Conservation (phyloP, 2,888 invertebrate species). For the Drosophila siamana region DNA sequence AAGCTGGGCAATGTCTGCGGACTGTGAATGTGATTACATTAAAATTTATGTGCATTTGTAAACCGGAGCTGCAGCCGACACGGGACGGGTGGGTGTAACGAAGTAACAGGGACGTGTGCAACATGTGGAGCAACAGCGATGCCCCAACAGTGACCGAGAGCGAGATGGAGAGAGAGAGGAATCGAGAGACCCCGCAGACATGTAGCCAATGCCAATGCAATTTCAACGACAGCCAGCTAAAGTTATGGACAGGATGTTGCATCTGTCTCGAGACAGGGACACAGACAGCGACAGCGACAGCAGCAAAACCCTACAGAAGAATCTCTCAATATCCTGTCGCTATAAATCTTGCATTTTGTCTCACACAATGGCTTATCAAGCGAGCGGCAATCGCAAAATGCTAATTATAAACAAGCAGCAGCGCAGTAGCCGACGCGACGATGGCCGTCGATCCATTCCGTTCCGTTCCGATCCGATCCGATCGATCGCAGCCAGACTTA, state of each 20-base stretch:
- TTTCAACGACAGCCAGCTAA: slow-evolving; percentile 62
- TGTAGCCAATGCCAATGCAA: slow-evolving; percentile 61
- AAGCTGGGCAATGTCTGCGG: slow-evolving; percentile 54
- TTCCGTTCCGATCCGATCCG: not conserved
- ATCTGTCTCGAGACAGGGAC: slow-evolving; percentile 55
- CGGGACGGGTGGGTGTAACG: not conserved
- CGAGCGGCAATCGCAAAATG: slow-evolving; percentile 76
- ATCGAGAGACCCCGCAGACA: slow-evolving; percentile 25
- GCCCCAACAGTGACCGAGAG: slow-evolving; percentile 43
- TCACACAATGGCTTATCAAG: slow-evolving; percentile 72
- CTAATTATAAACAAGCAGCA: slow-evolving; percentile 76
- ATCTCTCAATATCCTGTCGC: slow-evolving; percentile 80
- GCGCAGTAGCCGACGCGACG: slow-evolving; percentile 36
- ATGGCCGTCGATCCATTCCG: not conserved
- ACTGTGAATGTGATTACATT: slow-evolving; percentile 81
- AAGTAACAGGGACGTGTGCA: slow-evolving; percentile 51
- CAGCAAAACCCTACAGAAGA: slow-evolving; percentile 30
- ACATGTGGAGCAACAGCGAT: slow-evolving; percentile 20
- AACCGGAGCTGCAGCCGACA: slow-evolving; percentile 40
- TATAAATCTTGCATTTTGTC: slow-evolving; percentile 77
- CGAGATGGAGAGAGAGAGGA: no score
- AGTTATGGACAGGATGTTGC: slow-evolving; percentile 81
- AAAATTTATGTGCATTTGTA: slow-evolving; percentile 82
- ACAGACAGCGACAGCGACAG: not conserved
- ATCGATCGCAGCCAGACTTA: not conserved